Percentiles rank a stretch among this genome's conserved stretches.
These are phyloP conservation scores for Mythimna loreyi DNA, from an alignment of 2,888 invertebrate genomes.

Conservation along the genomic window DNA sequence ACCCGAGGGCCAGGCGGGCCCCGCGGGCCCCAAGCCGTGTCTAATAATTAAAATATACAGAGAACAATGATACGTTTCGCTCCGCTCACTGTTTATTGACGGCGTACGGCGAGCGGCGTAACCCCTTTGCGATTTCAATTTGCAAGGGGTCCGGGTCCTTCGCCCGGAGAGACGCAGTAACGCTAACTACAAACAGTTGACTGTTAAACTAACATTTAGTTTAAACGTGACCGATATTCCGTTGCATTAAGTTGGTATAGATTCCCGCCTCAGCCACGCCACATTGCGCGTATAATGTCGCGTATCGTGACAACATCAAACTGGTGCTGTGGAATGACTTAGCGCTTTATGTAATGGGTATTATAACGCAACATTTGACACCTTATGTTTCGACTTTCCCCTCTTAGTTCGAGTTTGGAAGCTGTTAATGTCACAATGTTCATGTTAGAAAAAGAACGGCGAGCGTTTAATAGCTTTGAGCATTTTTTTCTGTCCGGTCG, in stretches of 20 bases:
- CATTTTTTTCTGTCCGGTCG: slow-evolving; percentile 14
- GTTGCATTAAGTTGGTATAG: slow-evolving; percentile 61
- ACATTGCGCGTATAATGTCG: slow-evolving; percentile 62
- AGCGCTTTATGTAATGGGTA: slow-evolving; percentile 53
- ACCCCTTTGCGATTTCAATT: slow-evolving; percentile 88
- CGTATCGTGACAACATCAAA: slow-evolving; percentile 58
- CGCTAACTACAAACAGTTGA: slow-evolving; percentile 59
- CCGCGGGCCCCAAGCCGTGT: slow-evolving; percentile 71
- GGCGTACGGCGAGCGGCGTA: slow-evolving; percentile 71
- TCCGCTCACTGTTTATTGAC: slow-evolving; percentile 86
- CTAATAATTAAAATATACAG: slow-evolving; percentile 88
- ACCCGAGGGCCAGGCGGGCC: slow-evolving; percentile 71
- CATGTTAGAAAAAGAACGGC: slow-evolving; percentile 30
- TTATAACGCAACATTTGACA: slow-evolving; percentile 62
- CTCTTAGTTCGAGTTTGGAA: slow-evolving; percentile 41
- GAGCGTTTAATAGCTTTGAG: slow-evolving; percentile 37
- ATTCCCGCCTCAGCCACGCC: slow-evolving; percentile 57
- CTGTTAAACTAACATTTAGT: slow-evolving; percentile 59
- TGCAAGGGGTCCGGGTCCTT: slow-evolving; percentile 72
- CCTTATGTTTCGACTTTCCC: slow-evolving; percentile 50
- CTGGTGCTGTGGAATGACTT: slow-evolving; percentile 55
- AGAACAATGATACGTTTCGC: slow-evolving; percentile 87
- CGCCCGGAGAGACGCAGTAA: slow-evolving; percentile 32
- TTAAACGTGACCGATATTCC: slow-evolving; percentile 61
- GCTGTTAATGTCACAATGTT: slow-evolving; percentile 46